These are phyloP conservation scores for Eurytoma adleriae DNA, from an alignment of 2,888 invertebrate genomes.

Conservation along the genomic window DNA sequence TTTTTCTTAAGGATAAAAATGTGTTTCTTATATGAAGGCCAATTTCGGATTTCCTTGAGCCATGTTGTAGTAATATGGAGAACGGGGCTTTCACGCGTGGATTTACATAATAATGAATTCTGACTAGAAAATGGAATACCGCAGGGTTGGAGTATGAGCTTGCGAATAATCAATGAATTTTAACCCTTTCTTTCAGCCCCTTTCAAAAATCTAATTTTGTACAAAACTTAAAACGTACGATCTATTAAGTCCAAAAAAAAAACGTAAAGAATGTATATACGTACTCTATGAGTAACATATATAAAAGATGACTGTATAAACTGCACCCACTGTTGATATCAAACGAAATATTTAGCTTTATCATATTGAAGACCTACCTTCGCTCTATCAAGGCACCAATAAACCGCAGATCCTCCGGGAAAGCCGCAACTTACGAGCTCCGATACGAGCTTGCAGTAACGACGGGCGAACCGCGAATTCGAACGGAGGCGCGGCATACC, in stretches of 20 bases:
- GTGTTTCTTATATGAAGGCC: background rate
- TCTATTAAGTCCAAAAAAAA: too few relatives aligned
- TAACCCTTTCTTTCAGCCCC: too few relatives aligned
- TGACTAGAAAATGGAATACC: background rate
- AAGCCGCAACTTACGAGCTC: background rate
- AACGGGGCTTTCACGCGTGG: background rate
- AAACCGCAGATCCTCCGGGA: conserved; percentile 4
- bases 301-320: too few relatives aligned
- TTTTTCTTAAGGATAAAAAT: background rate
- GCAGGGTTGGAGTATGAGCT: background rate
- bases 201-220: too few relatives aligned
- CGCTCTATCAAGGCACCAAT: too few relatives aligned
- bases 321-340: too few relatives aligned
- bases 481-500: conserved; percentile 12
- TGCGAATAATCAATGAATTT: background rate
- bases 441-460: background rate
- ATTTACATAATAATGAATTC: conserved; percentile 6
- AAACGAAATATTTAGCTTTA: too few relatives aligned
- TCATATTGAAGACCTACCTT: too few relatives aligned
- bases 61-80: background rate
- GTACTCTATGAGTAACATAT: too few relatives aligned
- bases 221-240: too few relatives aligned
- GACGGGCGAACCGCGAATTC: background rate
- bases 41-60: background rate
- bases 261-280: too few relatives aligned